Conservation (phyloP, 2,113 vertebrate species). For the Tachuris rubrigastra region DNA sequence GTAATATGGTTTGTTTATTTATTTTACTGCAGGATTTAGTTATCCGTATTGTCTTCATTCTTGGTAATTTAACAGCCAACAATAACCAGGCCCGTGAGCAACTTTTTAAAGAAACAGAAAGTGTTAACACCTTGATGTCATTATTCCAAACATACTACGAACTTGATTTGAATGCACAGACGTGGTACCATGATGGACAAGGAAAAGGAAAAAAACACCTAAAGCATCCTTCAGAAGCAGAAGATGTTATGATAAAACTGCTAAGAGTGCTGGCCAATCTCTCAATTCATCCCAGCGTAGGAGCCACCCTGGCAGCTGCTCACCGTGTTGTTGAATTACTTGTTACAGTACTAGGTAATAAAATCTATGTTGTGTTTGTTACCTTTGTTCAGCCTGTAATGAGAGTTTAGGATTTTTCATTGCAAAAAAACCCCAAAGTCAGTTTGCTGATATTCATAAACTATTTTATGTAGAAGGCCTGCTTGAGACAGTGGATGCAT, state of each 20-base stretch:
- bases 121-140: constrained; percentile 74
- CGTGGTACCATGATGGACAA: not conserved
- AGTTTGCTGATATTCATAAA: not conserved
- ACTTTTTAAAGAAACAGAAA: constrained; percentile 76
- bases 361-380: not conserved
- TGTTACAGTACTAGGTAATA: constrained; percentile 83
- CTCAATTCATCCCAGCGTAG: constrained; percentile 81
- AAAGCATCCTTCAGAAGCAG: constrained; percentile 58
- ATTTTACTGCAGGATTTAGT: constrained; percentile 83
- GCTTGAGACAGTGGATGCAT: not conserved
- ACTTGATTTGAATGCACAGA: constrained; percentile 32
- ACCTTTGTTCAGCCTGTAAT: not conserved
- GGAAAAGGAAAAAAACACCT: not conserved
- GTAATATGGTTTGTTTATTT: constrained; percentile 20
- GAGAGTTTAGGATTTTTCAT: not conserved
- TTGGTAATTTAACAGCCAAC: constrained; percentile 90
- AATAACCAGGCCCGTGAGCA: constrained; percentile 76
- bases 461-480: not conserved
- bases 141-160: constrained; percentile 81
- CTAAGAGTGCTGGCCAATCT: constrained; percentile 90
- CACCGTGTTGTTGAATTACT: constrained; percentile 75
- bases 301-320: constrained; percentile 77
- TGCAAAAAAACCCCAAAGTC: not conserved
- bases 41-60: constrained; percentile 86
- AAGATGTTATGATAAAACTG: constrained; percentile 92